Base-by-base conservation (phyloP, 1,140 invertebrate species). In the Leptinotarsa defecta region DNA sequence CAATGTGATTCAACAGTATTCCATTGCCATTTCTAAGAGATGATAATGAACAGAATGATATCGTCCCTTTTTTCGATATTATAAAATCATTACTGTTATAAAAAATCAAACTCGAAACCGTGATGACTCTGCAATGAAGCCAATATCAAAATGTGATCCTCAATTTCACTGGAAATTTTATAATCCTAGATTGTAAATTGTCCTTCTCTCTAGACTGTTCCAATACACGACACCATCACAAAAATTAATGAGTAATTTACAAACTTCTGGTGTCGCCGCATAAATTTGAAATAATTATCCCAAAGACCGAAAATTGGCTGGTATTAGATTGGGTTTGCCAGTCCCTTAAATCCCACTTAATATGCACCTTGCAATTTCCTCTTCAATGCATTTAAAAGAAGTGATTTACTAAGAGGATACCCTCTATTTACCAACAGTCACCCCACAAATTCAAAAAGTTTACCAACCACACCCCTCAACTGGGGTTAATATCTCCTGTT, bases 351-450 rank as follows among this genome's bases (percentile, higher is more conserved):
- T 49, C 49, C 52, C 70, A 62, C 70, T 71, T 71, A 71, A 71
- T 71, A 71, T 71, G 70, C 70, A 71, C 70, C 70, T 71, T 71
- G 70, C 70, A 71, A 27, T 71, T 71, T 71, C 70, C 70, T 62
- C 70, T 71, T 62, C 70, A 27, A 71, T 71, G 70, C 70, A 71
- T 71, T 62, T 61, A 71, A 71, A 71, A 71, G 70, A 62, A 71
- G 24, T 71, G 70, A 71, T 71, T 71, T 62, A 71, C 70, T 71
- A 27, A 61, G 49, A 48, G 49, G 15, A 71, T 71, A 71, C 70
- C 70, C 70, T 71, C 70, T 71, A 71, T 71, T 71, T 71, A 49
- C 48, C 70, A 57, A 68, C 20, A 68, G 65, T 43, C 65, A 68
- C 65, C 65, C 65, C 65, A 68, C 19, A 68, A 68, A 17, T 57